These are phyloP conservation scores for Adelognathus sp. DNA, from an alignment of 2,888 invertebrate species.

Conservation along the genomic window DNA sequence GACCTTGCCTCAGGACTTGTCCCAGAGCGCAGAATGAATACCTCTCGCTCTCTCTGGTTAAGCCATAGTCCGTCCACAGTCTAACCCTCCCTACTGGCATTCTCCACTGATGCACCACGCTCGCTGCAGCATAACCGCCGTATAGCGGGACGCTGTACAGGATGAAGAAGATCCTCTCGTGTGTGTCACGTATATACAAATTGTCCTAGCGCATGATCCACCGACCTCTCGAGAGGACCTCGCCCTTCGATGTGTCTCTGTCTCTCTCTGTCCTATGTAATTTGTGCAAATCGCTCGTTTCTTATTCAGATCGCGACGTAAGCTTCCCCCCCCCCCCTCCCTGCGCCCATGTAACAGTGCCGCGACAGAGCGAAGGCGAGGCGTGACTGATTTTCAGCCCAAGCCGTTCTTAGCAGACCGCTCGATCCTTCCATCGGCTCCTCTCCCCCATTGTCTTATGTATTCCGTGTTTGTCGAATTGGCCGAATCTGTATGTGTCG, in stretches of 20 bases:
- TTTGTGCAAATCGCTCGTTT: conserved; percentile 70
- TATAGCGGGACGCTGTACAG: neutral
- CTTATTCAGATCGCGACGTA: conserved; percentile 72
- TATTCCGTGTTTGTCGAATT: conserved; percentile 65
- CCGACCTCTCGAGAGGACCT: conserved; percentile 34
- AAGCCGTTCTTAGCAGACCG: neutral
- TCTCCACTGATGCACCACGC: too few species aligned
- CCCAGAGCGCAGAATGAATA: too few species aligned
- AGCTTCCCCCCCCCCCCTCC: neutral
- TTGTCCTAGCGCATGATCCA: conserved; percentile 22
- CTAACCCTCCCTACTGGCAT: too few species aligned
- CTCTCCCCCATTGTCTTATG: too few species aligned
- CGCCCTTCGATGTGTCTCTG: conserved; percentile 46
- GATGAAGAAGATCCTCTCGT: conserved; percentile 2
- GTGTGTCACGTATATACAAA: conserved; percentile 17
- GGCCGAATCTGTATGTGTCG: conserved; percentile 57
- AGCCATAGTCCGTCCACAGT: too few species aligned
- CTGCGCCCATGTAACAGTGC: conserved; percentile 52
- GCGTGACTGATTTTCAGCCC: conserved; percentile 31
- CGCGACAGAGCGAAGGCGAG: conserved; percentile 30
- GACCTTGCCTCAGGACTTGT: too few species aligned
- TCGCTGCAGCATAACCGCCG: neutral
- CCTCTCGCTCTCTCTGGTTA: too few species aligned
- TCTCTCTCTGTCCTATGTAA: conserved; percentile 59
- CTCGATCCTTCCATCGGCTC: too few species aligned